Evolutionary conservation across 2,888 invertebrate genomes (phyloP), one percentile per base, ranked within the genome.

Genomic region (Busseola fusca): DNA sequence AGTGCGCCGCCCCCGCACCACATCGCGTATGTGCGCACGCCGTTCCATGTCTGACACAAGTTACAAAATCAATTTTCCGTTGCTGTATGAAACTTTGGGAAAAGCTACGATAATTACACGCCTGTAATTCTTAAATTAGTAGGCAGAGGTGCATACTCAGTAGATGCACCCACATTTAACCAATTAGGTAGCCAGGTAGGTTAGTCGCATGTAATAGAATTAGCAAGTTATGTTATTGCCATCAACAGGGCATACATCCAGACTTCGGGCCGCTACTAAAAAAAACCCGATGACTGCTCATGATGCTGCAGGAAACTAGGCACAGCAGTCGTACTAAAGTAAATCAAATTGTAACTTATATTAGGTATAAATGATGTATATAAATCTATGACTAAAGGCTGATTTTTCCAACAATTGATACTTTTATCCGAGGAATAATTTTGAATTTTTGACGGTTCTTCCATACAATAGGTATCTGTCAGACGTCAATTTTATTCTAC

Each of bases 11-110:
- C 90, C 45, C 96, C 89, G 72, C 97, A 97, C 87, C 98, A 96
- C 69, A 93, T 87, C 42, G 96, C 96, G 93, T 98, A 98, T 64
- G 96, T 94, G 74, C 92, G 91, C 82, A 98, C 96, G 88, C 97
- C 97, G 81, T 94, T 93, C 90, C 96, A 96, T 90, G 96, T 95
- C 96, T 97, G 88, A 68, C 25, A 9, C 27, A 54, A 54, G 27
- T 54, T 27, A 54, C 27, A 56, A 56, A 56, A 56, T 12, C 30
- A 30, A 30, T 21, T 18, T 30, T 56, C 30, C 21, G 30, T 27
- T 18, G 30, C 27, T 18, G 18, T 30, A 18, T 27, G 54, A 56
- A 56, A 56, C 27, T 27, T 27, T 18, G 54, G 54, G 54, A 54
- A 27, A 14, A 27, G 54, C 27, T 16, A 25, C 7, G 25, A 25